Evolutionary conservation across 2,797 vertebrate species (phyloP), one percentile per base, ranked within the genome.

Genomic region (Erpetoichthys calabaricus): DNA sequence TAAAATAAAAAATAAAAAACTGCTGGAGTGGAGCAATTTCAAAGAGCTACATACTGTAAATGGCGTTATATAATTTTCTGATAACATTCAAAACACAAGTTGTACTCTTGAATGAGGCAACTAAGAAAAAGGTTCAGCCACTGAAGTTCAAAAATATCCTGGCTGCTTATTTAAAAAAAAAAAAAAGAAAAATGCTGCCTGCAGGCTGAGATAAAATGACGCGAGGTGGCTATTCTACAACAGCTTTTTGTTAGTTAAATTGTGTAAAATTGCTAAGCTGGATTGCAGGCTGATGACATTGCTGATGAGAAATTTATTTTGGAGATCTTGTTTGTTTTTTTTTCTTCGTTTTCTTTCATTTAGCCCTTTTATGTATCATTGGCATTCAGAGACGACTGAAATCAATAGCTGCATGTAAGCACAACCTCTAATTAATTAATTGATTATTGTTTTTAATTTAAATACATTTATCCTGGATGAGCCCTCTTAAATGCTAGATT

Each of bases 171-270:
- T 44, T 25, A 25, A 25, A 25, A 25, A 25, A 25, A 25, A 25
- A 25, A 25, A 25, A 25, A 25, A 25, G 61, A 63, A 57, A 58
- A 57, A 62, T 55, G 54, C 70, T 62, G 76, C 70, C 80, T 83
- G 81, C 72, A 78, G 72, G 67, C 57, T 44, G 45, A 78, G 84
- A 86, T 86, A 85, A 86, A 84, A 62, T 70, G 67, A 78, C 69
- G 63, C 63, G 67, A 76, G 79, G 78, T 80, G 77, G 80, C 77
- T 78, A 80, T 80, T 81, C 81, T 75, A 78, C 73, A 73, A 73
- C 65, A 67, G 74, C 78, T 84, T 81, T 83, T 75, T 82, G 79
- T 75, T 75, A 59, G 9, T 69, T 74, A 72, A 76, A 79, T 80
- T 81, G 74, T 62, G 54, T 67, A 64, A 68, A 73, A 78, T 74